Base-by-base conservation (phyloP, 92 coral and sea anemone species). In the Paragorgia papillata region DNA sequence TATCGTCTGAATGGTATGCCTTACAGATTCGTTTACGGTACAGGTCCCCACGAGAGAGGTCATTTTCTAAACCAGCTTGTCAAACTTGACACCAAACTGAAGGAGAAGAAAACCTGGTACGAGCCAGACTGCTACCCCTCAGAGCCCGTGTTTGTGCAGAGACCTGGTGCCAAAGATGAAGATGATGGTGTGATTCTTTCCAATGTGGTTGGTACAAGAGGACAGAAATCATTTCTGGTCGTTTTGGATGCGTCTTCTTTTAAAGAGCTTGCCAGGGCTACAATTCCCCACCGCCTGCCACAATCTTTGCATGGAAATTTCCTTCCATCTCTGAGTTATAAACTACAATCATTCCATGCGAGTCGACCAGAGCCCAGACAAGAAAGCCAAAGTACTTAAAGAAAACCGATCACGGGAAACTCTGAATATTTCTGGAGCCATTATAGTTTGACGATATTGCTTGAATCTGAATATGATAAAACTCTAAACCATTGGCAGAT, bases 271-370 rank as follows among this genome's bases (percentile, higher is more conserved):
- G 96, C 96, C 35, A 92, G 97, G 27, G 97, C 97, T 21, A 70
- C 89, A 1, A 83, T 93, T 29, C 82, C 76, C 24, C 55, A 86
- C 30, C 96, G 91, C 22, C 82, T 93, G 43, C 91, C 97, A 3
- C 90, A 93, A 73, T 91, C 93, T 24, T 87, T 93, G 35, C 97
- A 93, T 73, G 97, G 97, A n/a, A 85, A 83, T 84, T 93, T 93
- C 88, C 27, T 69, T 48, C 76, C 76, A 7, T 54, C 51, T n/a
- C n/a, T 69, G 2, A 69, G 46, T n/a, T 69, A 69, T 32, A 69
- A 51, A 12, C 21, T 69, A 39, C n/a, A 69, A n/a, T 54, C 76
- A 17, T 69, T 69, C 61, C 35, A n/a, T n/a, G n/a, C n/a, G n/a
- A n/a, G n/a, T n/a, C n/a, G n/a, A n/a, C n/a, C n/a, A n/a, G n/a